These are phyloP conservation scores for Dugesia japonica DNA, from an alignment of 2,888 invertebrate genomes.

Conservation along the genomic window DNA sequence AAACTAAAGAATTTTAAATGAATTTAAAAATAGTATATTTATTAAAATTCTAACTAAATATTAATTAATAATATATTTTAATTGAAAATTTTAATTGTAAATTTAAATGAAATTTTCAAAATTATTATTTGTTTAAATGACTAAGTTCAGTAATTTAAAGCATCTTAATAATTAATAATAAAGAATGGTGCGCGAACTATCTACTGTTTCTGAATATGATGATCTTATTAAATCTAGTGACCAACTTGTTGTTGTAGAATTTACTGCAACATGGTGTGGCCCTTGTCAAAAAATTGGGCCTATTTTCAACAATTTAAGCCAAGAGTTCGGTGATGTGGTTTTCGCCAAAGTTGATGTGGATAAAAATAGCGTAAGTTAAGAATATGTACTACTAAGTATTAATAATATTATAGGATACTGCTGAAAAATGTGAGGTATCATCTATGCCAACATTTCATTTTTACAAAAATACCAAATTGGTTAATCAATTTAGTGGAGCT, in stretches of 20 bases:
- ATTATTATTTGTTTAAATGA: too few relatives aligned
- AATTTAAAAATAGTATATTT: too few relatives aligned
- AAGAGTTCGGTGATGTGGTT: not conserved
- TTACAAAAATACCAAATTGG: not conserved
- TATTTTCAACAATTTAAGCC: not conserved
- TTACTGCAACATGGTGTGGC: conserved; percentile 1
- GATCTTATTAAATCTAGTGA: not conserved
- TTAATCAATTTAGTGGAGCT: not conserved
- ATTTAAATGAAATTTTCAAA: too few relatives aligned
- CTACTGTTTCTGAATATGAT: not conserved
- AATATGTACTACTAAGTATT: too few relatives aligned
- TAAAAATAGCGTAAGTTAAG: not conserved
- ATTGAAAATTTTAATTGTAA: too few relatives aligned
- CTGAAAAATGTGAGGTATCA: not conserved
- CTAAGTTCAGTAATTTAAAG: too few relatives aligned
- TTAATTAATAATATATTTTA: too few relatives aligned
- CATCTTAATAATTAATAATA: not conserved
- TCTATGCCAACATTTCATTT: conserved; percentile 22
- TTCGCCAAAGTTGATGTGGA: conserved; percentile 21
- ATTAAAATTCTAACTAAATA: too few relatives aligned
- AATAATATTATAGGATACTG: not conserved
- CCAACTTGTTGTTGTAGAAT: not conserved
- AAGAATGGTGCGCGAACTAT: not conserved
- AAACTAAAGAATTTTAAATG: too few relatives aligned
- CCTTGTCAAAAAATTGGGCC: conserved; percentile 6